Evolutionary conservation across 2,888 invertebrate genomes (phyloP).

Genomic region (Yponomeuta malinellus): DNA sequence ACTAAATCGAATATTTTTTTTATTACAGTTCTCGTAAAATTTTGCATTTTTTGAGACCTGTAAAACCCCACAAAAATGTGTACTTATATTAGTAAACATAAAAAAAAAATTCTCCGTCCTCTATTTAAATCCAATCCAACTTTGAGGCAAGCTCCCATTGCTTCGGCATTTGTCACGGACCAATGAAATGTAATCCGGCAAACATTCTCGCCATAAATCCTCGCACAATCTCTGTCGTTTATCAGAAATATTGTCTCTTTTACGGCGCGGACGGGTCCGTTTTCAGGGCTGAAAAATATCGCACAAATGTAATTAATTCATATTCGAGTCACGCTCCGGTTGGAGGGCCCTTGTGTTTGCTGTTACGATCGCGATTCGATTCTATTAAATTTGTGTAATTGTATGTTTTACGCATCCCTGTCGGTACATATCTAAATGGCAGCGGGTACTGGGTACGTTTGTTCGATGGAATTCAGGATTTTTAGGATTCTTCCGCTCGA

Average conservation of each 20-base stretch:
- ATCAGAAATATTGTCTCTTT: conserved; percentile 27
- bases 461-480: no score
- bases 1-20: no score
- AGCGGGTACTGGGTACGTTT: no score
- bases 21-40: no score
- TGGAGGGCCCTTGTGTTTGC: conserved; percentile 6
- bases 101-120: no score
- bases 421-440: background rate
- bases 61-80: no score
- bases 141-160: no score
- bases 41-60: no score
- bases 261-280: conserved; percentile 27
- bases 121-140: no score
- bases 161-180: background rate
- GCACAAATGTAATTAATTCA: conserved; percentile 42
- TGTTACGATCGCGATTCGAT: conserved; percentile 5
- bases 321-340: conserved; percentile 36
- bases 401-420: background rate
- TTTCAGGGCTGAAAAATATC: conserved; percentile 30
- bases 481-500: no score
- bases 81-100: no score
- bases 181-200: conserved; percentile 2
- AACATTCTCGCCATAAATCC: conserved; percentile 9
- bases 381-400: conserved; percentile 9
- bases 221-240: conserved; percentile 18